A percentile compares a stretch with the other conserved stretches of the same genome.
These are phyloP conservation scores for Diplodus puntazzo DNA, from an alignment of 2,797 vertebrate genomes.

Conservation along the genomic window DNA sequence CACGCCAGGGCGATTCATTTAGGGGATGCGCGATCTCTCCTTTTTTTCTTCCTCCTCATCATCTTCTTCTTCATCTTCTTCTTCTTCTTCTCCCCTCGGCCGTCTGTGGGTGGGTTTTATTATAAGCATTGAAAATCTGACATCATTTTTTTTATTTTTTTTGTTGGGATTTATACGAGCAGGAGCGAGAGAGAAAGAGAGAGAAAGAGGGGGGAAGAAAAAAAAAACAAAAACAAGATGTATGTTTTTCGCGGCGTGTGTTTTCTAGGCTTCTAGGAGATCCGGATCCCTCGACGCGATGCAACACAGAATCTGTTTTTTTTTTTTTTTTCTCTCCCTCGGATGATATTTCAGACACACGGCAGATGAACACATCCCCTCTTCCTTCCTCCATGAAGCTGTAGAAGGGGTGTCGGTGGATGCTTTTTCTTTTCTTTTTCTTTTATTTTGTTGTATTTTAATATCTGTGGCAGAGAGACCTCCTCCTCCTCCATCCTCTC, in stretches of 20 bases:
- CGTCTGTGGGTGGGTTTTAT: slow-evolving; percentile 79
- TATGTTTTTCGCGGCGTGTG: slow-evolving; percentile 42
- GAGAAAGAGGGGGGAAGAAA: too few species aligned
- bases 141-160: slow-evolving; percentile 64
- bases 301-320: slow-evolving; percentile 76
- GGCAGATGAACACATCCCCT: slow-evolving; percentile 77
- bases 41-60: neutral
- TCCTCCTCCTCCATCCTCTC: slow-evolving; percentile 25
- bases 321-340: slow-evolving; percentile 17
- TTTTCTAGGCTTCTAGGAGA: slow-evolving; percentile 37
- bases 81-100: slow-evolving; percentile 30
- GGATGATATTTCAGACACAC: slow-evolving; percentile 73
- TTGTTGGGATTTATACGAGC: slow-evolving; percentile 66
- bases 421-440: neutral
- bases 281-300: slow-evolving; percentile 72
- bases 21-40: slow-evolving; percentile 75
- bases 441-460: too few species aligned
- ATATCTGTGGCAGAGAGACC: slow-evolving; percentile 39
- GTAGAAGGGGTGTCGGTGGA: slow-evolving; percentile 73
- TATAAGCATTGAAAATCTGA: slow-evolving; percentile 78
- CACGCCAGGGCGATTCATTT: slow-evolving; percentile 73
- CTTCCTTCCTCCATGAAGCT: slow-evolving; percentile 48
- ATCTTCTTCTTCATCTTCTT: slow-evolving; percentile 7
- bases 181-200: slow-evolving; percentile 17
- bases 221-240: neutral